These are phyloP conservation scores for Calcarius lapponicus DNA, from an alignment of 2,797 vertebrate species.

Conservation along the genomic window DNA sequence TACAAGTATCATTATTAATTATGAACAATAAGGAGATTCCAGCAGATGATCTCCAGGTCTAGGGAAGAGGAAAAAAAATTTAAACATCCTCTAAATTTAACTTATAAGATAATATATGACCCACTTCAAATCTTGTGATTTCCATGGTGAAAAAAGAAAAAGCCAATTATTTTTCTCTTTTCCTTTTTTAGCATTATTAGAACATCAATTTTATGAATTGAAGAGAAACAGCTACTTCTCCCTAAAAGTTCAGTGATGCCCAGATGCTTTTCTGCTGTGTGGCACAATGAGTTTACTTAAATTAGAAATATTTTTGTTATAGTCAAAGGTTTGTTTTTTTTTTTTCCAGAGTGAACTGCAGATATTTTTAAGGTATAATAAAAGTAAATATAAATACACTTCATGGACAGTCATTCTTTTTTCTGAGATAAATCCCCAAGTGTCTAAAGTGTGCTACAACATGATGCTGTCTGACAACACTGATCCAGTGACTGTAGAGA, in stretches of 20 bases:
- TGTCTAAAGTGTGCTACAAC: background rate
- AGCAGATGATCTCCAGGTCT: background rate
- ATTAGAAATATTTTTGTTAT: background rate
- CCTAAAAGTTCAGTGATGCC: background rate
- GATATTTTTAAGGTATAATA: background rate
- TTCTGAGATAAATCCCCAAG: background rate
- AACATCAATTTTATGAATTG: background rate
- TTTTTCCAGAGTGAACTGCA: background rate
- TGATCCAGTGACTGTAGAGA: background rate
- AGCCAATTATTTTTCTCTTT: background rate
- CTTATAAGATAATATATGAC: accelerated
- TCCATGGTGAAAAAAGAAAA: background rate
- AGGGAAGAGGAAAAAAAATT: background rate
- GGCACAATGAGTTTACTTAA: background rate
- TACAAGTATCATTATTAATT: background rate
- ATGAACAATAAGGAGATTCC: background rate
- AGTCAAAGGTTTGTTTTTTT: background rate
- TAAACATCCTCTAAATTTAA: background rate
- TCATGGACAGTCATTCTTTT: accelerated
- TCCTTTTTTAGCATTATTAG: background rate
- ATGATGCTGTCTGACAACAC: background rate
- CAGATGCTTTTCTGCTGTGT: background rate
- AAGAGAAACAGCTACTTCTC: background rate
- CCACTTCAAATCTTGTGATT: background rate
- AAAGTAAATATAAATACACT: background rate